Percentiles rank a stretch among this genome's conserved stretches.
Evolutionary conservation across 2,888 invertebrate genomes (phyloP).

Genomic region (Oegoconia quadripuncta): DNA sequence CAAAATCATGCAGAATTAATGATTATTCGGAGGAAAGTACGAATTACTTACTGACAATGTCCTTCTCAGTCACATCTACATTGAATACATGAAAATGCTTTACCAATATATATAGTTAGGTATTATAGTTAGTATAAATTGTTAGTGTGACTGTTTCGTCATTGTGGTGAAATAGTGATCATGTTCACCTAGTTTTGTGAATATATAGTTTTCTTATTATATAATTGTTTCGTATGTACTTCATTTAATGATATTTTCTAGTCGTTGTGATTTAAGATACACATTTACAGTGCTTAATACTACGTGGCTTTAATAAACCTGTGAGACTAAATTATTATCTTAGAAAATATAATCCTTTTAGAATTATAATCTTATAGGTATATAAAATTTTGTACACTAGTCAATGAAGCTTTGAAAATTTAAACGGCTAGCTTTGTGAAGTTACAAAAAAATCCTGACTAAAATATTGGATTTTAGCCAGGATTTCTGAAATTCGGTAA

Average conservation of each 20-base stretch:
- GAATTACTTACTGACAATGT: constrained; percentile 29
- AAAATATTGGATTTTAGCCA: background rate
- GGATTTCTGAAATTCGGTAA: background rate
- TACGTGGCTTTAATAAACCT: constrained; percentile 27
- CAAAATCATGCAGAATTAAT: background rate
- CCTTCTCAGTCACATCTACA: constrained; percentile 25
- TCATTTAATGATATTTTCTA: constrained; percentile 26
- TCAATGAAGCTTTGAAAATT: background rate
- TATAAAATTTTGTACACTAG: background rate
- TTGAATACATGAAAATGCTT: constrained; percentile 27
- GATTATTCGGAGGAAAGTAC: background rate
- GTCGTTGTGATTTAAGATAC: constrained; percentile 41
- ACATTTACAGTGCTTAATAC: constrained; percentile 36
- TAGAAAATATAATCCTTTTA: background rate
- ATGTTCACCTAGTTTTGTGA: background rate
- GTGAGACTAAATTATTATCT: background rate
- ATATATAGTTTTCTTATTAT: background rate
- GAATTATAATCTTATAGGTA: constrained; percentile 1
- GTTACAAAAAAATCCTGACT: background rate
- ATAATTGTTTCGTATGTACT: constrained; percentile 13
- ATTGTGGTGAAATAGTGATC: constrained; percentile 1
- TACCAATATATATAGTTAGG: constrained; percentile 21
- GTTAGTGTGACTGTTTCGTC: constrained; percentile 10
- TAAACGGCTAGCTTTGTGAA: background rate
- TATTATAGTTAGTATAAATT: constrained; percentile 5